Base-by-base conservation (phyloP, 2,113 vertebrate species). In the Nesogale talazaci region DNA sequence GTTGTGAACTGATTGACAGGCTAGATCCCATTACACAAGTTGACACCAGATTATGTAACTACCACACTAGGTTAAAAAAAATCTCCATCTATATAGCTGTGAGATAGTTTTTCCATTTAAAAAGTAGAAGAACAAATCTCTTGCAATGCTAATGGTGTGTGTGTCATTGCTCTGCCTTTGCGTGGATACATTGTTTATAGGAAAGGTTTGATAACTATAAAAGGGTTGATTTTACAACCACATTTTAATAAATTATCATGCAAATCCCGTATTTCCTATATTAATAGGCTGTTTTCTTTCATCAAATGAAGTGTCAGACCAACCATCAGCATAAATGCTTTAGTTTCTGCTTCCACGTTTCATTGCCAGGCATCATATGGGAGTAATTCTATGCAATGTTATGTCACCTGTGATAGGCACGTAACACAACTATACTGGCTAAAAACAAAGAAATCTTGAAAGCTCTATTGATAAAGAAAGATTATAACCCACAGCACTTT, bases 61-160 rank as follows among this genome's bases (percentile, higher is more conserved):
- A 65, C 23, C 22, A 65, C 25, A 27, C 25, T 27, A 27, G 20
- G 63, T 20, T 65, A 25, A 23, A 65, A 2, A 29, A 6, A 20
- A 11, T 27, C 34, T 38, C 20, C 5, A 34, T 0, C 12, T 76
- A 9, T 7, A 1, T 1, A 14, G 0, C 0, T 61, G 25, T 78
- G 59, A 61, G 46, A 38, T 0, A 3, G 70, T 29, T 59, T 38
- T 36, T 78, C 52, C 12, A n/a, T 83, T 84, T 72, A 31, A 23
- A 22, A 74, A 38, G 0, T 11, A 10, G 1, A 46, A 56, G 17
- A 6, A 14, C 6, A 25, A 29, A 3, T 19, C 61, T 25, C 27
- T 22, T 59, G 3, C 52, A 46, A 84, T 15, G 20, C 11, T 34
- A 34, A 0, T 1, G 40, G 2, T 16, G 2, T 25, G 34, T 22